Base-by-base conservation (phyloP, 2,888 invertebrate genomes). In the Trissolcus brochymenae region DNA sequence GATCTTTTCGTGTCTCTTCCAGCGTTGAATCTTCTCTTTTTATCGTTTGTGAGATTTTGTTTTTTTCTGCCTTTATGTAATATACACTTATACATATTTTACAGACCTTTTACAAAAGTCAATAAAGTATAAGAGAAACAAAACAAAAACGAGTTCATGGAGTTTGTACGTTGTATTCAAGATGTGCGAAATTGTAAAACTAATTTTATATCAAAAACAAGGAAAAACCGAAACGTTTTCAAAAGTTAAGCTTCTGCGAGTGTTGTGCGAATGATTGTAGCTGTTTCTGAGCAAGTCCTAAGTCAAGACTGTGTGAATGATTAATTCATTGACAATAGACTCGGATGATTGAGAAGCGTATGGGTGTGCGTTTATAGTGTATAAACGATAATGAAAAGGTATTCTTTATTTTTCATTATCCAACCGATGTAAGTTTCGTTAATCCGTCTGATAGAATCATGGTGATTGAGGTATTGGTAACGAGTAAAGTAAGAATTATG, bases 61-160 rank as follows among this genome's bases (percentile, higher is more conserved):
- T 57, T 46, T 67, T 67, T 67, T 67, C 59, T 67, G 59, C 66
- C 25, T 60, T 60, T 41, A 60, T 68, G 68, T 68, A 68, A 68
- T 68, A 60, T 68, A 68, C 49, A 46, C 35, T 40, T 17, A 68
- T 29, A 57, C 19, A 57, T 11, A 55, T 55, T 35, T 55, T 29
- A 65, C 17, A 55, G 21, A 65, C 49, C 46, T 56, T 43, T 67
- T 51, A 57, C 25, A 53, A 43, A 17, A 57, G 25, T 56, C 40
- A 65, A 65, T 56, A 56, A 65, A 56, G 51, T 19, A 19, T 19
- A 17, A 19, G 17, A 17, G 17, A 51, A 51, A 14, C 17, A 11
- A 35, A 46, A 46, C 13, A 43, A 43, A 41, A 46, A 6, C 9
- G 46, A 16, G 46, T 46, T 16, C 9, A 14, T n/a, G 16, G 46